phyloP scores from a whole-genome alignment of 2,797 vertebrate genomes.

The Rhyacichthys aspro region DNA sequence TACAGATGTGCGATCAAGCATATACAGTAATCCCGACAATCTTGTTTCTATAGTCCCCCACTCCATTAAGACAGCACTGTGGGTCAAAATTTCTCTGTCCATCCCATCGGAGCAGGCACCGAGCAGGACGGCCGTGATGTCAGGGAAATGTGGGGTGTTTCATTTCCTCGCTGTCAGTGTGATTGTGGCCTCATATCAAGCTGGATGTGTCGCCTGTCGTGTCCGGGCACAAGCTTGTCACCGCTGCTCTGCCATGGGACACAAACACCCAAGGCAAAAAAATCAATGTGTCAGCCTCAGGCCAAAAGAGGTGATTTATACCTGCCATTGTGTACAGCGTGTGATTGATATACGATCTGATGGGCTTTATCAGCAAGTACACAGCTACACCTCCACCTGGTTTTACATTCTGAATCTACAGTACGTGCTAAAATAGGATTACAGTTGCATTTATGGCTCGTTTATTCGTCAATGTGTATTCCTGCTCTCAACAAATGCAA shows the following conservation, averaged over 20 bases:
- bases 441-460: no score
- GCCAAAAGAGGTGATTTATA: slow-evolving; percentile 32
- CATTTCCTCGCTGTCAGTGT: slow-evolving; percentile 67
- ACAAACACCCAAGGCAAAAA: slow-evolving; percentile 35
- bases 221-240: slow-evolving; percentile 50
- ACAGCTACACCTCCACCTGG: no score
- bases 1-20: neutral
- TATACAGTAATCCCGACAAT: slow-evolving; percentile 6
- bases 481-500: no score
- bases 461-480: no score
- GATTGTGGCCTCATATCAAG: slow-evolving; percentile 56
- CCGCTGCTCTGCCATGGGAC: slow-evolving; percentile 56
- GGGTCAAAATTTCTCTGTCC: slow-evolving; percentile 61
- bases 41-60: slow-evolving; percentile 5
- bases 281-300: slow-evolving; percentile 1
- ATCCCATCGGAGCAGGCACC: slow-evolving; percentile 36
- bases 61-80: slow-evolving; percentile 27
- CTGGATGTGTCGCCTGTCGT: slow-evolving; percentile 63
- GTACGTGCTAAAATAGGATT: no score
- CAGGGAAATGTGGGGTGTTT: slow-evolving; percentile 48
- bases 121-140: slow-evolving; percentile 30
- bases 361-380: neutral
- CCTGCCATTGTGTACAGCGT: slow-evolving; percentile 10
- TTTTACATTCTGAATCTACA: neutral
- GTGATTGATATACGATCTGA: neutral